These are phyloP conservation scores for Anarrhichthys ocellatus DNA, from an alignment of 2,113 vertebrate genomes.

Conservation along the genomic window DNA sequence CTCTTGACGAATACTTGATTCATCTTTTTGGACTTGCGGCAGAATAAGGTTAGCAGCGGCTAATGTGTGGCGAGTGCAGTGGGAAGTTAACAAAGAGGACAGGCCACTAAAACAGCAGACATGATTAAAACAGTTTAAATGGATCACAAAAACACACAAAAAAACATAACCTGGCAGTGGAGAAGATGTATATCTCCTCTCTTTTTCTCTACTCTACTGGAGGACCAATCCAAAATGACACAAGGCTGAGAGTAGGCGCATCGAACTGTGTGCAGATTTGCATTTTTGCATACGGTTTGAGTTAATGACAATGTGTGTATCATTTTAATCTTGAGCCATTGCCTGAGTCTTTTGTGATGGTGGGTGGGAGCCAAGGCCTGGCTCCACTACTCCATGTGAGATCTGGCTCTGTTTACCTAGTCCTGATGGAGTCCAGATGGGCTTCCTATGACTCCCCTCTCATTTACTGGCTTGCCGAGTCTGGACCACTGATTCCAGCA, in stretches of 20 bases:
- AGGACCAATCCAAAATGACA: conserved; percentile 45
- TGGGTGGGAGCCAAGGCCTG: conserved; percentile 67
- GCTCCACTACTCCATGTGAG: conserved; percentile 65
- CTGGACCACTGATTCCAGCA: conserved; percentile 63
- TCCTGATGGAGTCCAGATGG: conserved; percentile 81
- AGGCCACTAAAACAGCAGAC: conserved; percentile 29
- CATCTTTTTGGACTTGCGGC: not conserved
- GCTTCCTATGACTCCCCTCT: conserved; percentile 59
- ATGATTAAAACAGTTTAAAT: conserved; percentile 30
- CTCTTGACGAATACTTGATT: not conserved
- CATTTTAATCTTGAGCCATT: conserved; percentile 71
- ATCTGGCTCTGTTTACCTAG: conserved; percentile 78
- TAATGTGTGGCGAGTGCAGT: conserved; percentile 6
- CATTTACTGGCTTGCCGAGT: conserved; percentile 51
- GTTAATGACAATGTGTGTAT: conserved; percentile 73
- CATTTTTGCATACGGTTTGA: conserved; percentile 73
- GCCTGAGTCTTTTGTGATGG: conserved; percentile 69
- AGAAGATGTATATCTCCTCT: conserved; percentile 40
- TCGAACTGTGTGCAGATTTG: conserved; percentile 52
- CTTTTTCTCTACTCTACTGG: conserved; percentile 20
- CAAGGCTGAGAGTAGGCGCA: conserved; percentile 22
- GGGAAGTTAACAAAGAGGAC: conserved; percentile 10
- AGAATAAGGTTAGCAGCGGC: conserved; percentile 26
- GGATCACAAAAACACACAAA: conserved; percentile 29
- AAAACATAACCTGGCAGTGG: conserved; percentile 29